A percentile compares a stretch with the other conserved stretches of the same genome.
These are phyloP conservation scores for Temnothorax rugatulus DNA, from an alignment of 2,888 invertebrate genomes.

Conservation along the genomic window DNA sequence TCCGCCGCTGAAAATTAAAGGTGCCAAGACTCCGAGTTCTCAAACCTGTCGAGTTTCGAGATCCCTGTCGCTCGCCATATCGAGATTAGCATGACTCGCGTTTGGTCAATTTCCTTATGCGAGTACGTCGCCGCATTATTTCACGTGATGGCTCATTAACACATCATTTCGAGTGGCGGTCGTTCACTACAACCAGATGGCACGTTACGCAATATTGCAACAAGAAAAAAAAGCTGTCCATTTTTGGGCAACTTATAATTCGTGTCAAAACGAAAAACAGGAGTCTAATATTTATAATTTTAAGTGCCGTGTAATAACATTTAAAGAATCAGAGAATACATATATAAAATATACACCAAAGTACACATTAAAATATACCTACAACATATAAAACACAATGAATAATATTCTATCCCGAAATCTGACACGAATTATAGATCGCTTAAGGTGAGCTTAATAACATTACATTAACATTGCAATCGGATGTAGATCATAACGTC, in stretches of 20 bases:
- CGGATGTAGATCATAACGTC: background rate
- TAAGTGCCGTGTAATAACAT: background rate
- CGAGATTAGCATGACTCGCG: constrained; percentile 30
- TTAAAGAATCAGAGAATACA: background rate
- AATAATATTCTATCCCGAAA: background rate
- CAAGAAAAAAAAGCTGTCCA: background rate
- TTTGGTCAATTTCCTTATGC: constrained; percentile 11
- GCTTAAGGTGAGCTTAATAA: background rate
- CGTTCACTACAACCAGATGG: background rate
- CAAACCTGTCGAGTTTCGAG: constrained; percentile 17
- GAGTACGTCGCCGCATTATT: constrained; percentile 27
- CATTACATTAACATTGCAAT: background rate
- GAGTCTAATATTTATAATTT: background rate
- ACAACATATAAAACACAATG: background rate
- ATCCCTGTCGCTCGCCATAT: constrained; percentile 1
- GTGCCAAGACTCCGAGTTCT: background rate
- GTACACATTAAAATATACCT: background rate
- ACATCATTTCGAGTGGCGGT: background rate
- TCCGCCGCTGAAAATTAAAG: constrained; percentile 11
- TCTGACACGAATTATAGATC: background rate
- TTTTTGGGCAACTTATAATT: background rate
- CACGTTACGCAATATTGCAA: constrained; percentile 19
- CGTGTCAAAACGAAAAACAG: background rate
- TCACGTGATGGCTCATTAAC: constrained; percentile 23
- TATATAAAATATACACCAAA: background rate